Evolutionary conservation across 2,113 vertebrate genomes (phyloP).

Genomic region (Pluvianellus socialis): DNA sequence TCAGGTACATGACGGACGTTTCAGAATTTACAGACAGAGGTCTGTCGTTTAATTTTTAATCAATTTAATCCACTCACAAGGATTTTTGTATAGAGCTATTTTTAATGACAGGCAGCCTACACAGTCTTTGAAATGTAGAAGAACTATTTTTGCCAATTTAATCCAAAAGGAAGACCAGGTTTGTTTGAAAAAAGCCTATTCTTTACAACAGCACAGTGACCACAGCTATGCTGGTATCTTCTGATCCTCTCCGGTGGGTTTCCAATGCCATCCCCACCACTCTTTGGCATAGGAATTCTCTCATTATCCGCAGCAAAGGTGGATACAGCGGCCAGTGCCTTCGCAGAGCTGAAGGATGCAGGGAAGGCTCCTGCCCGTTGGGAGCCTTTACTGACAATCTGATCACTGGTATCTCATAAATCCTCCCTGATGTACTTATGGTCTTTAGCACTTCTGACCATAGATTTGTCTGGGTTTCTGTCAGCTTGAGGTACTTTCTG

Average conservation of each 20-base stretch:
- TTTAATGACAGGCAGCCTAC: background rate
- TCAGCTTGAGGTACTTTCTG: background rate
- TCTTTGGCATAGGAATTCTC: background rate
- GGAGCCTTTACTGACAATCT: background rate
- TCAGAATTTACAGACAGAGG: background rate
- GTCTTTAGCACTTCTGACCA: background rate
- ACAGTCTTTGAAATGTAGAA: background rate
- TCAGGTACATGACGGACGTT: rapidly evolving
- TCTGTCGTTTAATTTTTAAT: background rate
- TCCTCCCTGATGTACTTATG: background rate
- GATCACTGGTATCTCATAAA: background rate
- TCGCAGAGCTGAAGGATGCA: background rate
- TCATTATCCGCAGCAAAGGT: background rate
- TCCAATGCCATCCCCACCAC: background rate
- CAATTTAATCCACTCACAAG: background rate
- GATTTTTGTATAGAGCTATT: background rate
- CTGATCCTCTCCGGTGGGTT: background rate
- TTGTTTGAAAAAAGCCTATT: rapidly evolving
- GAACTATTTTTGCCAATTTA: background rate
- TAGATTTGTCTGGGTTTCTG: background rate
- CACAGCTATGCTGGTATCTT: background rate
- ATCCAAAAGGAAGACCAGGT: background rate
- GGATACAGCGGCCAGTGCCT: background rate
- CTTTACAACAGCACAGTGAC: background rate
- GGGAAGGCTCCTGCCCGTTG: background rate